These are phyloP conservation scores for Dendrocopos noguchii DNA, from an alignment of 2,113 vertebrate genomes.

Conservation along the genomic window DNA sequence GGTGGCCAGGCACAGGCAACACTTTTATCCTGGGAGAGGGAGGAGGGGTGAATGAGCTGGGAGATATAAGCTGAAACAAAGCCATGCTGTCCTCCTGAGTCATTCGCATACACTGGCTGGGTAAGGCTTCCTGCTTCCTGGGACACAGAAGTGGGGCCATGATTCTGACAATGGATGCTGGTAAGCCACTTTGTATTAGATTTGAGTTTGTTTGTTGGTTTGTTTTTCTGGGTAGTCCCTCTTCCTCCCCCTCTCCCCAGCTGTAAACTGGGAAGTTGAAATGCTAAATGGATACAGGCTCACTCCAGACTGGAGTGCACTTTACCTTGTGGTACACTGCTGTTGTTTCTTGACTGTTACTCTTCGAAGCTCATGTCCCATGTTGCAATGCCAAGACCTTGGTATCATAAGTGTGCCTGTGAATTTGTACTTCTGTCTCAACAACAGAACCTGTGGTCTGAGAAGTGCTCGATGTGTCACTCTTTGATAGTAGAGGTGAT, in stretches of 20 bases:
- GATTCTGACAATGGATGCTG: slow-evolving; percentile 72
- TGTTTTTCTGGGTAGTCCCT: not conserved
- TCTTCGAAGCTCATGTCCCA: not conserved
- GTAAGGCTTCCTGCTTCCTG: slow-evolving; percentile 67
- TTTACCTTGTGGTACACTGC: not conserved
- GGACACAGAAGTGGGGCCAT: slow-evolving; percentile 63
- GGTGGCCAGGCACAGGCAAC: slow-evolving; percentile 47
- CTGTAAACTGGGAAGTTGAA: not conserved
- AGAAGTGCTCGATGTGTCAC: not conserved
- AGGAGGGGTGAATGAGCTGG: slow-evolving; percentile 66
- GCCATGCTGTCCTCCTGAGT: slow-evolving; percentile 69
- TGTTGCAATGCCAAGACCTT: not conserved
- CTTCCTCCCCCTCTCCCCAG: not conserved
- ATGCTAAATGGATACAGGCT: not conserved
- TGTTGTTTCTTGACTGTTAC: not conserved
- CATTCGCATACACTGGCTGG: slow-evolving; percentile 63
- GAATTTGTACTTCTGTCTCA: not conserved
- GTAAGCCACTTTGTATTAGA: slow-evolving; percentile 52
- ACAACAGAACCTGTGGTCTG: not conserved
- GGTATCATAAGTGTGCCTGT: not conserved
- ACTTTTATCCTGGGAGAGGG: slow-evolving; percentile 53
- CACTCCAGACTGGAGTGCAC: not conserved
- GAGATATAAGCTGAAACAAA: slow-evolving; percentile 75
- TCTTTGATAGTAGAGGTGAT: not conserved
- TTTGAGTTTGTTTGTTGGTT: not conserved